Percentiles rank a stretch among this genome's conserved stretches.
Evolutionary conservation across 1,140 invertebrate genomes (phyloP).

Genomic region (Solenopsis fugax): DNA sequence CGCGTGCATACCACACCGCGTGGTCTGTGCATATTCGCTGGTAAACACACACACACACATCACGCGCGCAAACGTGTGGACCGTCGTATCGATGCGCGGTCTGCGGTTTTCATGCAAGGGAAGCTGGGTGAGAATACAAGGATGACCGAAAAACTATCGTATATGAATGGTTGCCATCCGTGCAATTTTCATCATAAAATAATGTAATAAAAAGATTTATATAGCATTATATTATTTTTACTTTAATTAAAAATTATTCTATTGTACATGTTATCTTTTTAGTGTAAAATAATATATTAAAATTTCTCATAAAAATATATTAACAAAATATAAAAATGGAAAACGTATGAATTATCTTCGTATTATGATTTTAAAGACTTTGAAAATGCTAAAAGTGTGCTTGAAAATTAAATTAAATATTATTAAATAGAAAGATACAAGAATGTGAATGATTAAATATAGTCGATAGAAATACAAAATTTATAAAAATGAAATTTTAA

Average conservation of each 20-base stretch:
- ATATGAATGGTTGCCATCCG: neutral
- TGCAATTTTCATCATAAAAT: neutral
- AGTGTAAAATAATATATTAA: neutral
- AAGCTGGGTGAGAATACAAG: conserved; percentile 53
- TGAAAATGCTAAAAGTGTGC: too few species aligned
- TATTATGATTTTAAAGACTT: too few species aligned
- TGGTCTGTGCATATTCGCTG: conserved; percentile 35
- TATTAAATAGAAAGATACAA: neutral
- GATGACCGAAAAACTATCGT: neutral
- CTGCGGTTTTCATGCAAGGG: conserved; percentile 33
- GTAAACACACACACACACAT: neutral
- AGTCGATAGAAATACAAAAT: neutral
- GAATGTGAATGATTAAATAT: neutral
- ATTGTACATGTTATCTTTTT: neutral
- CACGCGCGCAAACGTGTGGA: conserved; percentile 2
- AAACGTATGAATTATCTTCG: too few species aligned
- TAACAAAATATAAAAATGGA: neutral
- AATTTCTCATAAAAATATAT: neutral
- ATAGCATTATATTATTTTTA: neutral
- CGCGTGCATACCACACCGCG: conserved; percentile 28
- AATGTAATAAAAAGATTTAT: neutral
- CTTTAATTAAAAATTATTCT: neutral
- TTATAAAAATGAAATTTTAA: neutral
- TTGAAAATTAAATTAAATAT: too few species aligned
- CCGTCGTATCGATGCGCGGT: conserved; percentile 19